Evolutionary conservation across 2,113 vertebrate species (phyloP), one percentile per base, ranked within the genome.

Genomic region (Myrmecobius fasciatus): DNA sequence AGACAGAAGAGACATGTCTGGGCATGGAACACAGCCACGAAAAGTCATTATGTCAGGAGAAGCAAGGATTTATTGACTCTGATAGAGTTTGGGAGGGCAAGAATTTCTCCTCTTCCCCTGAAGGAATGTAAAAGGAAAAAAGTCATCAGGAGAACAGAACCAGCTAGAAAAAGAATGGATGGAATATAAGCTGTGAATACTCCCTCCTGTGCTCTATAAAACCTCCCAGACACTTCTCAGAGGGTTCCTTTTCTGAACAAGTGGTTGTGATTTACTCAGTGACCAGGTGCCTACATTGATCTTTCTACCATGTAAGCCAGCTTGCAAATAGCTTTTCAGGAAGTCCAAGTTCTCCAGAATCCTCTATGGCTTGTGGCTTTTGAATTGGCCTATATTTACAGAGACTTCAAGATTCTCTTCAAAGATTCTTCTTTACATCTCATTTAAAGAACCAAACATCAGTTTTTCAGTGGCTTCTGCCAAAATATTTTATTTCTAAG

Each of bases 381-480:
- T 91, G 54, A 52, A 91, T 89, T 94, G 92, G 48, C 91, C 56
- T 67, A 31, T 67, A 67, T 67, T 67, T 67, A 36, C 11, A 67
- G 11, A 36, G 12, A 6, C 31, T 67, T 67, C 5, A 60, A 25
- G 28, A 25, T 25, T 46, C 56, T 94, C 52, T 51, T 10, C 89
- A n/a, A n/a, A n/a, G n/a, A n/a, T n/a, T n/a, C 91, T 89, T 53
- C 89, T 20, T 89, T 7, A 47, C 22, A 67, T 67, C 56, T 67
- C 28, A 67, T 67, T 12, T 67, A 54, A 26, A 54, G 53, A 48
- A 53, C 49, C 67, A 56, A 60, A 52, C 90, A 83, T 53, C 56
- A 48, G 0, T 60, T 94, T 89, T 92, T 91, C 60, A 93, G 93
- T 36, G 36, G 93, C 52, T 95, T 46, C 93, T 94, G 49, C 51